phyloP scores from a whole-genome alignment of 2,113 vertebrate genomes.

The Phalacrocorax carbo region DNA sequence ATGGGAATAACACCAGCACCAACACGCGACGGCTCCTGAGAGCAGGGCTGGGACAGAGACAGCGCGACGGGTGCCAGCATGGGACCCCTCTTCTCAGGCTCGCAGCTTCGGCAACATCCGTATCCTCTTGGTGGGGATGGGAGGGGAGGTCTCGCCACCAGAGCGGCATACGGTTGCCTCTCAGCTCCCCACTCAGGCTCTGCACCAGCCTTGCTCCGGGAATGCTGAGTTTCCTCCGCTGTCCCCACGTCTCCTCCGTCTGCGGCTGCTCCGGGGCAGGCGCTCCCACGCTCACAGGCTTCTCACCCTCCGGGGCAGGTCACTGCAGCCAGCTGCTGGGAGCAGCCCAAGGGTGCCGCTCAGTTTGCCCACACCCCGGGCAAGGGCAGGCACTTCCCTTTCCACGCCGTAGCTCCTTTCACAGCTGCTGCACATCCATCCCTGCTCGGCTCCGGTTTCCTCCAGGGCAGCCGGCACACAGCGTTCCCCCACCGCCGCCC shows the following conservation, averaged over 20 bases:
- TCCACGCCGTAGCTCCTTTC: background rate
- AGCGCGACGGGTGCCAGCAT: accelerated
- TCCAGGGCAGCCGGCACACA: background rate
- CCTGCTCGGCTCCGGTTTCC: background rate
- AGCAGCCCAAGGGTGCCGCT: background rate
- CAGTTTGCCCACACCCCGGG: background rate
- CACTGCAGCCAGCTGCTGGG: background rate
- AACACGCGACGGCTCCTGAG: accelerated
- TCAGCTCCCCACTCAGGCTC: background rate
- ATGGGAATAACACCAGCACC: background rate
- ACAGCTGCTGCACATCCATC: background rate
- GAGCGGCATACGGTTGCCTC: background rate
- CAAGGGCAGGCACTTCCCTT: background rate
- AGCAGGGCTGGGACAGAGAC: background rate
- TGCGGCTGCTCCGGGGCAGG: background rate
- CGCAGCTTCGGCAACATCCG: background rate
- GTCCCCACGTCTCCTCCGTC: background rate
- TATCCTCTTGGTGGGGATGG: background rate
- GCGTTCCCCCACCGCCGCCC: background rate
- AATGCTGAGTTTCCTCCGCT: accelerated
- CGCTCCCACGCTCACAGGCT: background rate
- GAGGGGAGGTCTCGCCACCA: background rate
- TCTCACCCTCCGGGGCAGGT: background rate
- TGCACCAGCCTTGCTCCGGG: background rate
- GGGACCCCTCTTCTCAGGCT: background rate